Conservation (phyloP, 2,888 invertebrate species). For the Euzetes globulus region DNA sequence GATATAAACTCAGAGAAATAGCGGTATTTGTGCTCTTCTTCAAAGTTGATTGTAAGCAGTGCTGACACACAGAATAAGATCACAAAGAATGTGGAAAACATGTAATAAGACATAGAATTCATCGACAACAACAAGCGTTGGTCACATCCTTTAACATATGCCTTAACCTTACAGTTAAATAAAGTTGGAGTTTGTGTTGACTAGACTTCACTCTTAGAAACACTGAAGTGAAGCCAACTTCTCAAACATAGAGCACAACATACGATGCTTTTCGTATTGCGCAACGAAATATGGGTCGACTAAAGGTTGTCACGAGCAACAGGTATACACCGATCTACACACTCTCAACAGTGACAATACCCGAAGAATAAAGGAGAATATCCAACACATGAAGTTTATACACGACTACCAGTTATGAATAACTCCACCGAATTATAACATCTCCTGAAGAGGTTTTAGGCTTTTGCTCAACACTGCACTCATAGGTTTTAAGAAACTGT, state of each 20-base stretch:
- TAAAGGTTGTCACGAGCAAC: slow-evolving; percentile 27
- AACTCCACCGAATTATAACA: no score
- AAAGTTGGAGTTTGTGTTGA: slow-evolving; percentile 5
- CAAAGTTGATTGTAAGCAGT: no score
- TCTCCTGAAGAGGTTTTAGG: no score
- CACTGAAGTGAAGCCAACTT: slow-evolving; percentile 17
- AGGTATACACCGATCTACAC: not conserved
- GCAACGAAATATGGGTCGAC: slow-evolving; percentile 13
- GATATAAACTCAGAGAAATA: no score
- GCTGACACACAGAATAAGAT: no score
- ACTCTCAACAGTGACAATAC: no score
- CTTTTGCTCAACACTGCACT: no score
- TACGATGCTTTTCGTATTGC: not conserved
- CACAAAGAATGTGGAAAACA: no score
- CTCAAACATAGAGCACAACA: not conserved
- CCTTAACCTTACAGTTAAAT: not conserved
- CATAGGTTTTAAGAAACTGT: no score
- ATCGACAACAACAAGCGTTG: not conserved
- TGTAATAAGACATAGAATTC: not conserved
- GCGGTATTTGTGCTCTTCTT: no score
- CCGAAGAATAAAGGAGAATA: not conserved
- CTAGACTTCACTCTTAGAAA: not conserved
- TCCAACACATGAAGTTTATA: not conserved
- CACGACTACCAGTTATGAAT: no score
- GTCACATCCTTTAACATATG: not conserved